Base-by-base conservation (phyloP, 2,888 invertebrate genomes). In the Sinopyrophorus schimmeli region DNA sequence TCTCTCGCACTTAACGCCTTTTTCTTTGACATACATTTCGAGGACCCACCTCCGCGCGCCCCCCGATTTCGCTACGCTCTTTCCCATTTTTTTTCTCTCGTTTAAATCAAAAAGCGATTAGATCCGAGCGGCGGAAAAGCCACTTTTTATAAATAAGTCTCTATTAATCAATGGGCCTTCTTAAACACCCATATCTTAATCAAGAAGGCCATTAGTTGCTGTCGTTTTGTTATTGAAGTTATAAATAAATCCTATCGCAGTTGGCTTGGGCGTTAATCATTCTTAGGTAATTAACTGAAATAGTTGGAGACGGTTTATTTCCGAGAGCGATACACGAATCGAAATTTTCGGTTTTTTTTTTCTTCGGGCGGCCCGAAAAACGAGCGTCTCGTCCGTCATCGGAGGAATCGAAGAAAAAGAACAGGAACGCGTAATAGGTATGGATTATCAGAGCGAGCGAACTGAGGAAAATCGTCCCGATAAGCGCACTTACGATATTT, bases 381-480 rank as follows among this genome's bases (percentile, higher is more conserved):
- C 34, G 34, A 23, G 3, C 7, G 23, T 9, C 3, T 69, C 71
- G 70, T 71, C 67, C 66, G 71, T 72, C 71, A 72, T 71, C 66
- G 61, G 65, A 24, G 59, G 60, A 62, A 65, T 52, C 61, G 61
- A 62, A 63, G 66, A 68, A 70, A 69, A 71, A 69, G 69, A 69
- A 65, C 63, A 67, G 67, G 66, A 68, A 68, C 68, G 65, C 65
- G 70, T 71, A 71, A 70, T 71, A 71, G 70, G 69, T 71, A 71
- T 71, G 71, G 71, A 71, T 71, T 71, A 71, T 70, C 69, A 70
- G 66, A 67, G 55, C 53, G 47, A 53, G 61, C 61, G 64, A 65
- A 64, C 64, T 57, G 62, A 65, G 61, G 64, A 20, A 64, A 59
- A 53, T 53, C 55, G 61, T 60, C 55, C 58, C 50, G 23, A 15